These are phyloP conservation scores for Natator depressus DNA, from an alignment of 2,113 vertebrate genomes.

Conservation along the genomic window DNA sequence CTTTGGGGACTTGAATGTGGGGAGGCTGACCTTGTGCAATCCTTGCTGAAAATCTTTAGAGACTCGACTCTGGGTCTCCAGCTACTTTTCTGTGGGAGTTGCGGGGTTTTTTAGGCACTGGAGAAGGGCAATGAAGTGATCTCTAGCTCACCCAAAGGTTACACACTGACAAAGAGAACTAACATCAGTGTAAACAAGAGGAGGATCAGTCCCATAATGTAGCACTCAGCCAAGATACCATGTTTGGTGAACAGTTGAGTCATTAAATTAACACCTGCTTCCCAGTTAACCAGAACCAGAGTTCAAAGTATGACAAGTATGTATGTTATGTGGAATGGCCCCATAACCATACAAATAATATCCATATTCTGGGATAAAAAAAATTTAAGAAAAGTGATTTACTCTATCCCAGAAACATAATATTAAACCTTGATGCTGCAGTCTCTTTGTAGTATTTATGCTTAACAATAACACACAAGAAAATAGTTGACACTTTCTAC, in stretches of 20 bases:
- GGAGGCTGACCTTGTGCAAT: too few species aligned
- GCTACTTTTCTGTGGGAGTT: too few species aligned
- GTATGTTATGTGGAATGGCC: accelerated
- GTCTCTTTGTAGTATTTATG: neutral
- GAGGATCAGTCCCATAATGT: neutral
- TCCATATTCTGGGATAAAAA: conserved; percentile 20
- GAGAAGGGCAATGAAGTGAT: too few species aligned
- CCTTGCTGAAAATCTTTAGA: too few species aligned
- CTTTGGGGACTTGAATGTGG: too few species aligned
- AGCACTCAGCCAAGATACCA: neutral
- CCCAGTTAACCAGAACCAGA: neutral
- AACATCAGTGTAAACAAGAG: neutral
- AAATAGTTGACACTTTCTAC: neutral
- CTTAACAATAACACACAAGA: conserved; percentile 15
- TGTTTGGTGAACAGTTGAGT: neutral
- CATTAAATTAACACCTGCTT: neutral
- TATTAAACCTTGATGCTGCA: neutral
- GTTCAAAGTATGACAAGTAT: neutral
- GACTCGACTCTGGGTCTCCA: too few species aligned
- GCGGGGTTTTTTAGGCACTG: too few species aligned
- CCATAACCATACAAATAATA: neutral
- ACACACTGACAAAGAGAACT: neutral
- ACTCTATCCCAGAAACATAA: conserved; percentile 26
- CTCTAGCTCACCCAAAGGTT: too few species aligned
- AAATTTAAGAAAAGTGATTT: neutral